These are phyloP conservation scores for Cephalopterus ornatus DNA, from an alignment of 2,113 vertebrate genomes.

Conservation along the genomic window DNA sequence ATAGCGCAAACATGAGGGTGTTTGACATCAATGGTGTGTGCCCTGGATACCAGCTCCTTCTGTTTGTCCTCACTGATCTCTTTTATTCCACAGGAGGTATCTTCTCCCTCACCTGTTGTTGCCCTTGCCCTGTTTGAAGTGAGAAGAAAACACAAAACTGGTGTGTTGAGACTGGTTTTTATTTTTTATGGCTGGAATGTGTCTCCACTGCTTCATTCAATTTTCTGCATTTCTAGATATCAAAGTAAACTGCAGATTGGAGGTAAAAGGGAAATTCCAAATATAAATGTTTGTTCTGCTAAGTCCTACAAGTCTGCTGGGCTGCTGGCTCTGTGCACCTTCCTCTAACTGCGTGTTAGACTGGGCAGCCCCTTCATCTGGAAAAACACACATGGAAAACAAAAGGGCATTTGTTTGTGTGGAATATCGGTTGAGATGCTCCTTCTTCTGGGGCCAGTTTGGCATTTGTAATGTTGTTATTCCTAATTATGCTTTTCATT, in stretches of 20 bases:
- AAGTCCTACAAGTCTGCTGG: not conserved
- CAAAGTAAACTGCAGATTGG: not conserved
- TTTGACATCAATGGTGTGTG: accelerated
- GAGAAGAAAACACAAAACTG: not conserved
- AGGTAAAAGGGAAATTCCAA: not conserved
- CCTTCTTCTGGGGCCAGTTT: not conserved
- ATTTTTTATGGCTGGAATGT: not conserved
- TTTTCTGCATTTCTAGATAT: not conserved
- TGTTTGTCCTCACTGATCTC: not conserved
- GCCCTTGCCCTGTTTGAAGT: not conserved
- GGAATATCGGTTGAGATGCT: not conserved
- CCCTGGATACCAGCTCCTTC: not conserved
- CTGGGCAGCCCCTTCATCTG: not conserved
- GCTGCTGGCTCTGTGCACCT: not conserved
- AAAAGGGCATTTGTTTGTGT: not conserved
- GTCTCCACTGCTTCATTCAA: not conserved
- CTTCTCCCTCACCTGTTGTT: not conserved
- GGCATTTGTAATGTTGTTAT: not conserved
- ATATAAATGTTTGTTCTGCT: not conserved
- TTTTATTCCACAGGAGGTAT: not conserved
- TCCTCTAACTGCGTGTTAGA: not conserved
- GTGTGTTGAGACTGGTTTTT: not conserved
- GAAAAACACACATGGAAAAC: not conserved
- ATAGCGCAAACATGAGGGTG: not conserved
- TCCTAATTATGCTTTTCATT: not conserved